Evolutionary conservation across 2,113 vertebrate genomes (phyloP).

Genomic region (Microcebus jonahi): DNA sequence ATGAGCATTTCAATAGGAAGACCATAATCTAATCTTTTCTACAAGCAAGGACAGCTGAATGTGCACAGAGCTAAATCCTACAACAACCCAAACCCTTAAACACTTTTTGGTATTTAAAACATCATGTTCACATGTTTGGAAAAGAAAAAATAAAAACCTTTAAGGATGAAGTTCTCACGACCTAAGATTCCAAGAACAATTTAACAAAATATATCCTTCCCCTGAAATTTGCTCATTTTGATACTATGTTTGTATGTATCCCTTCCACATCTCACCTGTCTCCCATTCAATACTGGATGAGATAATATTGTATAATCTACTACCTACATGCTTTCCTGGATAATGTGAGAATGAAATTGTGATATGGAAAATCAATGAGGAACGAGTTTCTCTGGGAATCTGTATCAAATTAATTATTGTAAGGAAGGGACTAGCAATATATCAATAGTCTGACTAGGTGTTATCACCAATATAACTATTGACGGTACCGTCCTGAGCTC

Average conservation of each 20-base stretch:
- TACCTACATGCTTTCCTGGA: background rate
- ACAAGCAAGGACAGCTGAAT: background rate
- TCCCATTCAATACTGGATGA: slow-evolving; percentile 47
- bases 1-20: background rate
- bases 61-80: background rate
- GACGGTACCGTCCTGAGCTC: background rate
- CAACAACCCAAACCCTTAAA: background rate
- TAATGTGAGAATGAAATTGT: slow-evolving; percentile 58
- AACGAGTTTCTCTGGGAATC: slow-evolving; percentile 65
- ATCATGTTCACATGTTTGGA: background rate
- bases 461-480: slow-evolving; percentile 63
- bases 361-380: slow-evolving; percentile 64
- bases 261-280: background rate
- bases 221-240: slow-evolving; percentile 4
- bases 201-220: background rate
- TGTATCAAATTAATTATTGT: slow-evolving; percentile 74
- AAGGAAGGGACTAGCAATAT: slow-evolving; percentile 36
- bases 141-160: background rate
- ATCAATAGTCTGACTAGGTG: slow-evolving; percentile 46
- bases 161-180: background rate
- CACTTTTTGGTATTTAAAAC: background rate
- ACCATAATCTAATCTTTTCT: background rate
- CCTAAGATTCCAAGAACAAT: slow-evolving; percentile 15
- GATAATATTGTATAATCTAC: slow-evolving; percentile 19
- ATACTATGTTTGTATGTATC: background rate